Conservation (phyloP, 1,140 invertebrate genomes). For the Helicorthomorpha holstii region DNA sequence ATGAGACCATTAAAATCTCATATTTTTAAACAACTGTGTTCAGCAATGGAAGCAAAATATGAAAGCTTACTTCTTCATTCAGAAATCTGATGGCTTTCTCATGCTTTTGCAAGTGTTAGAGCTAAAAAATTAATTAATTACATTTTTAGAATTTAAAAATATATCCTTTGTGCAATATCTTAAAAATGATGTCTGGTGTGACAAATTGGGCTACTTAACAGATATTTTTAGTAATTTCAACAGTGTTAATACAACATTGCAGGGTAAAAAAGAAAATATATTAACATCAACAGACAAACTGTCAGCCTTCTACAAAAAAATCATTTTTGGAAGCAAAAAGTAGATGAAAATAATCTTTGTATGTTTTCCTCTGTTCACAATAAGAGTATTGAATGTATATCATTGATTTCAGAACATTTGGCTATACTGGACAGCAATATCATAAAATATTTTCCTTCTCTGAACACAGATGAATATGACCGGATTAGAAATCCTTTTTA, state of each 20-base stretch:
- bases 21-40: constrained; percentile 7
- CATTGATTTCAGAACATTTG: too few species aligned
- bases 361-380: too few species aligned
- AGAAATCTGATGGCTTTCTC: constrained; percentile 6
- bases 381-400: too few species aligned
- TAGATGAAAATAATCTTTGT: too few species aligned
- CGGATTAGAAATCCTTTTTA: too few species aligned
- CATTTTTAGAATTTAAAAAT: neutral
- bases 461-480: too few species aligned
- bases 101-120: constrained; percentile 2
- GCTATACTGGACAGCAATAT: too few species aligned
- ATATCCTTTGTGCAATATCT: neutral
- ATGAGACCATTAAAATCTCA: neutral
- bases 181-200: neutral
- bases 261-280: constrained; percentile 6
- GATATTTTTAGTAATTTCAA: constrained; percentile 6
- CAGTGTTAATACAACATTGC: constrained; percentile 1
- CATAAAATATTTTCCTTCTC: too few species aligned
- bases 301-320: too few species aligned
- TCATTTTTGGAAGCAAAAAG: too few species aligned
- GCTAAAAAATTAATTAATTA: constrained; percentile 3
- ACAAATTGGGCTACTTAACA: constrained; percentile 3
- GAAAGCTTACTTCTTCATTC: constrained; percentile 4
- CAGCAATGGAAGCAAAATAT: constrained; percentile 5
- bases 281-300: constrained; percentile 7